Evolutionary conservation across 1,140 invertebrate species (phyloP).

Genomic region (Stegodyphus mimosarum): DNA sequence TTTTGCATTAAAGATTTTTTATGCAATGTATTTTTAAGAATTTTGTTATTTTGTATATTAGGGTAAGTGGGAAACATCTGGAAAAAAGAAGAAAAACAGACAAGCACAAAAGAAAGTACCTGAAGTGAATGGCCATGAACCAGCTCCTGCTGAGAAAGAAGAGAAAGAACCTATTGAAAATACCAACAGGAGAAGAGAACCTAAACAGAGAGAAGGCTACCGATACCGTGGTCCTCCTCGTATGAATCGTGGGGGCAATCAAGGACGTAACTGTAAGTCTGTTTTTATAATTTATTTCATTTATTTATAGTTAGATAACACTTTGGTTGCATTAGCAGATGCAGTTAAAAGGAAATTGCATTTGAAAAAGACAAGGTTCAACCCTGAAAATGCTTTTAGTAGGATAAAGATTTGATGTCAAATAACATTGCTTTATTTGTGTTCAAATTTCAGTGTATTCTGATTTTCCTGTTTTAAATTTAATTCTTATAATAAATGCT

Average conservation of each 20-base stretch:
- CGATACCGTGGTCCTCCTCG: conserved; percentile 65
- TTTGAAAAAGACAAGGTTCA: too few species aligned
- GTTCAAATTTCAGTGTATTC: too few species aligned
- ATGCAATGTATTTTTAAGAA: not conserved
- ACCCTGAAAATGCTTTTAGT: too few species aligned
- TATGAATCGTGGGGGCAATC: conserved; percentile 46
- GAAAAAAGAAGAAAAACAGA: conserved; percentile 86
- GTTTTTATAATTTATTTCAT: too few species aligned
- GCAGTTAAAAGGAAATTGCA: too few species aligned
- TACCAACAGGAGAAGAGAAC: conserved; percentile 63
- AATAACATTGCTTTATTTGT: too few species aligned
- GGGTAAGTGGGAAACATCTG: conserved; percentile 81
- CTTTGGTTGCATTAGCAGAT: too few species aligned
- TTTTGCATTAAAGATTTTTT: not conserved
- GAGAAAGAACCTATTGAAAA: conserved; percentile 64
- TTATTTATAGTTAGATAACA: too few species aligned
- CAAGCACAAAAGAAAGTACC: conserved; percentile 60
- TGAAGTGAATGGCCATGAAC: conserved; percentile 63
- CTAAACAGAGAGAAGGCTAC: conserved; percentile 64
- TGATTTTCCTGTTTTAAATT: too few species aligned
- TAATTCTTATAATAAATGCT: too few species aligned
- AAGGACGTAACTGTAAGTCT: conserved; percentile 50
- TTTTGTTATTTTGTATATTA: conserved; percentile 64
- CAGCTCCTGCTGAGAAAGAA: conserved; percentile 52
- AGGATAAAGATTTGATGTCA: too few species aligned